Evolutionary conservation across 2,113 vertebrate genomes (phyloP).

Genomic region (Polypterus senegalus): DNA sequence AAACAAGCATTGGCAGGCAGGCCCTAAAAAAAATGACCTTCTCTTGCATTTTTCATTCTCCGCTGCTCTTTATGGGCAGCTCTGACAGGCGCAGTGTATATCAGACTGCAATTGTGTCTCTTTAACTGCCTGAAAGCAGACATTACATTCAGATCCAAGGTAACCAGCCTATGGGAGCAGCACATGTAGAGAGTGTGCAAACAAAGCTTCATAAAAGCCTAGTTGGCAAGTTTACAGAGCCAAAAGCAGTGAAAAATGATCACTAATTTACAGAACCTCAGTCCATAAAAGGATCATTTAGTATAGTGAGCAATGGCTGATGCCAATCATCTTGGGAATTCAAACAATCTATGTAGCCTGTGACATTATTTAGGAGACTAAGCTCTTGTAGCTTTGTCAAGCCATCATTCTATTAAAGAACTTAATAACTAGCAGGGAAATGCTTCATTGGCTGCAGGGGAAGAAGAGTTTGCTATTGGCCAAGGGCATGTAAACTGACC

Average conservation of each 20-base stretch:
- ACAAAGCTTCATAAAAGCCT: constrained; percentile 1
- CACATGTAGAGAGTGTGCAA: neutral
- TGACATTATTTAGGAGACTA: no score
- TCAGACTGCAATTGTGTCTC: constrained; percentile 1
- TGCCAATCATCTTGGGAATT: no score
- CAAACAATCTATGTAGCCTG: no score
- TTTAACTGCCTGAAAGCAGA: constrained; percentile 4
- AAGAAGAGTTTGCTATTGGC: no score
- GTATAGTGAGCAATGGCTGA: no score
- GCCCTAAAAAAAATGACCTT: constrained; percentile 18
- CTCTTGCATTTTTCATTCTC: constrained; percentile 42
- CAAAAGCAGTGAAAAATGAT: constrained; percentile 1
- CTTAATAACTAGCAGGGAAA: no score
- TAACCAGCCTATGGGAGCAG: neutral
- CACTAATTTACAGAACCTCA: neutral
- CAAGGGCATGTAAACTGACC: no score
- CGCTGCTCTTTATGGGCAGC: constrained; percentile 39
- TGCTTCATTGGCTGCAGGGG: no score
- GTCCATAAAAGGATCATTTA: no score
- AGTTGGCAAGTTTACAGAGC: neutral
- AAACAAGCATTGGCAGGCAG: constrained; percentile 20
- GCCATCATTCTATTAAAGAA: no score
- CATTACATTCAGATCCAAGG: neutral
- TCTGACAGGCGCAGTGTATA: constrained; percentile 38
- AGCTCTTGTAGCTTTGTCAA: no score